phyloP scores from a whole-genome alignment of 2,797 vertebrate species.

The Erithacus rubecula region DNA sequence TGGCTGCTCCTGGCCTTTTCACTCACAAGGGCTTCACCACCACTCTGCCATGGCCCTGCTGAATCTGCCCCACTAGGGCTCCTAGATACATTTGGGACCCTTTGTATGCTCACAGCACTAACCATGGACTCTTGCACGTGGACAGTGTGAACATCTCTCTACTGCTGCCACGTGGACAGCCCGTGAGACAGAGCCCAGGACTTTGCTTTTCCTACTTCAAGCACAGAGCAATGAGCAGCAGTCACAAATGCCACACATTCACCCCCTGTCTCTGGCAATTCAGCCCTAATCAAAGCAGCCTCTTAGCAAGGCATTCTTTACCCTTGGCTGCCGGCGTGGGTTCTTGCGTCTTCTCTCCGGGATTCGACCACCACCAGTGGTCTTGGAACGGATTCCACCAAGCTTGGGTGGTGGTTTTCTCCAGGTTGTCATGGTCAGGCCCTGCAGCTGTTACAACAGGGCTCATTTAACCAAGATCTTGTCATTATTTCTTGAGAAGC shows the following conservation, averaged over 20 bases:
- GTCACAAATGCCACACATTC: too few species aligned
- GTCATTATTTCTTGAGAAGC: neutral
- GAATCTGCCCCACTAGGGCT: accelerated
- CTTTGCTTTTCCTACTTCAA: neutral
- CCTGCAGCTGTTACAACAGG: slow-evolving; percentile 9
- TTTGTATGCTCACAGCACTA: accelerated
- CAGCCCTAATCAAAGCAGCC: neutral
- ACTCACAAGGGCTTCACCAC: neutral
- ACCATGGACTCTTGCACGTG: neutral
- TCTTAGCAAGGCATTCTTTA: neutral
- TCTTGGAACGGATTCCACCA: neutral
- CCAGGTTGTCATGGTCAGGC: neutral
- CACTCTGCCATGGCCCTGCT: neutral
- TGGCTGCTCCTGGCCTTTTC: neutral
- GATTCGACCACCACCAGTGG: neutral
- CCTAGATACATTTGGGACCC: accelerated
- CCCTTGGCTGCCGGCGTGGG: neutral
- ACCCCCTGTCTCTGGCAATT: neutral
- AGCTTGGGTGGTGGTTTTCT: neutral
- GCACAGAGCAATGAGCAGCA: accelerated
- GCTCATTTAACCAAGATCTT: neutral
- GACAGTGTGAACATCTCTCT: neutral
- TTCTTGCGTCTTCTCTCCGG: neutral
- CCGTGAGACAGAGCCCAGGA: accelerated
- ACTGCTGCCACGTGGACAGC: neutral